Conservation (phyloP, 2,113 vertebrate species). For the Macquaria ambigua region DNA sequence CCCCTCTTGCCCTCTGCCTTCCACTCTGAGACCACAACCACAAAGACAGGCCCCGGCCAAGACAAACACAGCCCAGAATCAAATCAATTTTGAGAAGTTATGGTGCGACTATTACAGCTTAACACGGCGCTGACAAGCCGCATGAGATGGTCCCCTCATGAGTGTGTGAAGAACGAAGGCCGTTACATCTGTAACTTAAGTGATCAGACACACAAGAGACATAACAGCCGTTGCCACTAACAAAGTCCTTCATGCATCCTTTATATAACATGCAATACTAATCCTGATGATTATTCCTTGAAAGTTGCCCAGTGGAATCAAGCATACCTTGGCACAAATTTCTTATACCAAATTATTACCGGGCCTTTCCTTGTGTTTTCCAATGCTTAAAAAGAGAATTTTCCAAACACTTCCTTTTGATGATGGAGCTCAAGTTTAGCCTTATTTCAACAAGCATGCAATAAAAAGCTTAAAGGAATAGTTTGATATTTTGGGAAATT, state of each 20-base stretch:
- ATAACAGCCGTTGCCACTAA: slow-evolving; percentile 3
- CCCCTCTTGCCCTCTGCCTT: slow-evolving; percentile 60
- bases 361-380: slow-evolving; percentile 34
- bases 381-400: slow-evolving; percentile 16
- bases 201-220: slow-evolving; percentile 52
- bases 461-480: background rate
- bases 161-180: slow-evolving; percentile 36
- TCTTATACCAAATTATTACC: slow-evolving; percentile 28
- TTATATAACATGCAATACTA: slow-evolving; percentile 50
- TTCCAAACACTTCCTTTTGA: slow-evolving; percentile 50
- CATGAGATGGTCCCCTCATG: slow-evolving; percentile 57
- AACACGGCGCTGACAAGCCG: slow-evolving; percentile 74
- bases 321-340: slow-evolving; percentile 39
- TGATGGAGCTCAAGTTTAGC: slow-evolving; percentile 25
- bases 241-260: slow-evolving; percentile 40
- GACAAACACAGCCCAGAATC: slow-evolving; percentile 79
- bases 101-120: slow-evolving; percentile 70
- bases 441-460: slow-evolving; percentile 11
- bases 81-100: slow-evolving; percentile 77
- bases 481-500: slow-evolving; percentile 11
- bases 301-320: slow-evolving; percentile 53
- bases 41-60: slow-evolving; percentile 71
- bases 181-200: slow-evolving; percentile 25
- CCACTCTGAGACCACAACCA: slow-evolving; percentile 73
- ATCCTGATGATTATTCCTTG: slow-evolving; percentile 48